Base-by-base conservation (phyloP, 1,140 invertebrate species). In the Cephus cinctus region DNA sequence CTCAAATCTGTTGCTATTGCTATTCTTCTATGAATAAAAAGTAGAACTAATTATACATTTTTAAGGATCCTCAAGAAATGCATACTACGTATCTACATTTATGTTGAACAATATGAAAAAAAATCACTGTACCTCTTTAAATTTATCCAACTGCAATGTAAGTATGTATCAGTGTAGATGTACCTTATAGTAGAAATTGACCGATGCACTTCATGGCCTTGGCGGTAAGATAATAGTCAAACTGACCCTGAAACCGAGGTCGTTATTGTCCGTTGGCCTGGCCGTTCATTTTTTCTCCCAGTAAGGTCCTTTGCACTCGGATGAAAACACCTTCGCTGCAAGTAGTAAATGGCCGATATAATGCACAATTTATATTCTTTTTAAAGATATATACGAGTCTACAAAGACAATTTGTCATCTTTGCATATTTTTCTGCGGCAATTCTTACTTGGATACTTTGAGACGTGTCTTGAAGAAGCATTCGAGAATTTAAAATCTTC, bases 161-260 rank as follows among this genome's bases (percentile, higher is more conserved):
- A n/a, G n/a, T n/a, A n/a, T n/a, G n/a, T n/a, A n/a, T n/a, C n/a
- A n/a, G n/a, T n/a, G n/a, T n/a, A n/a, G 11, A 30, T 42, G n/a
- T 12, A n/a, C 25, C 25, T 6, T 27, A 27, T 27, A 31, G 16
- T 11, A 39, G 44, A 16, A 46, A n/a, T 35, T 20, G 30, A 39
- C 44, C 19, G 11, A 12, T 38, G 31, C 44, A 18, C 30, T 20
- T 22, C 15, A 14, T 18, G 42, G 43, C 36, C 43, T 30, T 45
- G 48, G 14, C 23, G 32, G 15, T 20, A 15, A 58, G 59, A 63
- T 64, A 61, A 64, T 64, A 64, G 61, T 53, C 50, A 49, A 61
- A 61, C 56, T 56, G 61, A 61, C 61, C 61, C 61, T 61, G 61
- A 64, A 58, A 49, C 48, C 61, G 52, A 64, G 61, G 60, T 45